Evolutionary conservation across 2,113 vertebrate species (phyloP).

Genomic region (Cheirogaleus medius): DNA sequence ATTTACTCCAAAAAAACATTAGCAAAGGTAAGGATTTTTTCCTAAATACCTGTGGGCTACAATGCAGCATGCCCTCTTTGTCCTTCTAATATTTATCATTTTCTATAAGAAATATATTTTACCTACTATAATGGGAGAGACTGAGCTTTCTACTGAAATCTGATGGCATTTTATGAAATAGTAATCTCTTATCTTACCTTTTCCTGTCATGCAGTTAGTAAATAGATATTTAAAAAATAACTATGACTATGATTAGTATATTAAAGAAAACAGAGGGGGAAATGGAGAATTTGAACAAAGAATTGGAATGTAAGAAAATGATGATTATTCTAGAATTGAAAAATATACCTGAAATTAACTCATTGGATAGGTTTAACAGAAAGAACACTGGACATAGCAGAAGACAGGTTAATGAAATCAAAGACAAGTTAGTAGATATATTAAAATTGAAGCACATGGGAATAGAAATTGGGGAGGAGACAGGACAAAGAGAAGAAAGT

Average conservation of each 20-base stretch:
- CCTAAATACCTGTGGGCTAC: fast-evolving
- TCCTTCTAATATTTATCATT: background rate
- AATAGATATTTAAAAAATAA: constrained; percentile 9
- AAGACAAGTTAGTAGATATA: background rate
- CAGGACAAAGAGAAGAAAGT: background rate
- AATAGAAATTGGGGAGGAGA: background rate
- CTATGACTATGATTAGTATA: background rate
- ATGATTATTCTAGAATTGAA: background rate
- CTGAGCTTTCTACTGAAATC: background rate
- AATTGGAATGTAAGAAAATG: background rate
- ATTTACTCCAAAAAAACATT: constrained; percentile 95
- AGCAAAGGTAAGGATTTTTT: constrained; percentile 88
- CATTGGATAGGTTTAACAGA: background rate
- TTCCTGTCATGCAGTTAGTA: background rate
- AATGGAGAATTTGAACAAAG: background rate
- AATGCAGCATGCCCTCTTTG: background rate
- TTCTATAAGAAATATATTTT: background rate
- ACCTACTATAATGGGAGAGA: background rate
- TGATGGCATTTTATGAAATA: constrained; percentile 20
- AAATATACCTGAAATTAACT: background rate
- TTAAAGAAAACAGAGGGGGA: background rate
- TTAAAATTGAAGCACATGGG: background rate
- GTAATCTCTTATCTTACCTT: background rate
- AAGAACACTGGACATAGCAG: background rate
- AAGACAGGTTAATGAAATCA: background rate